Percentiles rank a stretch among this genome's conserved stretches.
phyloP scores from a whole-genome alignment of 2,797 vertebrate genomes.

The Botia kubotai region DNA sequence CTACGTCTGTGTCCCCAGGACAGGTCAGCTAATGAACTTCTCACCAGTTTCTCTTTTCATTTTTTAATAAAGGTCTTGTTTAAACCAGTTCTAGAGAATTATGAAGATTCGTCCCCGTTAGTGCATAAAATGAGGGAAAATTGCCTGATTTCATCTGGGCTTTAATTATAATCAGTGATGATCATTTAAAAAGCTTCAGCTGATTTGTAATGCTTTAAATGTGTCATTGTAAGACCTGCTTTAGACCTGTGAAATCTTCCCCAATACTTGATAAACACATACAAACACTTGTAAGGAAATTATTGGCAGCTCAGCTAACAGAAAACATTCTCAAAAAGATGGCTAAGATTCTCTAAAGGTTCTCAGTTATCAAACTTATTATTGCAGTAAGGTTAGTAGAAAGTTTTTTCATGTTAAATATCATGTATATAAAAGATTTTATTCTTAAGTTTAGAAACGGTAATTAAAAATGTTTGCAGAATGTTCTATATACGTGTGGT shows the following conservation, averaged over 20 bases:
- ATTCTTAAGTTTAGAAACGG: too few species aligned
- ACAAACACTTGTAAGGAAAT: background rate
- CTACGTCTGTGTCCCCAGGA: conserved; percentile 73
- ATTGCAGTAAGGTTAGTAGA: too few species aligned
- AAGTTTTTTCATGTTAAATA: too few species aligned
- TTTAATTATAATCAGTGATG: background rate
- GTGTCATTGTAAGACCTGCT: background rate
- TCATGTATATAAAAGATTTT: too few species aligned
- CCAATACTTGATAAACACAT: background rate
- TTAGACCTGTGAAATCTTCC: background rate
- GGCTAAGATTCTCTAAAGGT: too few species aligned
- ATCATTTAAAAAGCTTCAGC: background rate
- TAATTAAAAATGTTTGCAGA: too few species aligned
- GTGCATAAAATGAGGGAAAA: background rate
- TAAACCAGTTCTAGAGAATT: background rate
- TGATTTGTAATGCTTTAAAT: background rate
- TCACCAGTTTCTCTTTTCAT: background rate
- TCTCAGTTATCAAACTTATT: too few species aligned
- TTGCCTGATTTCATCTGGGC: background rate
- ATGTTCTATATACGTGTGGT: too few species aligned
- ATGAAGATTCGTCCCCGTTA: background rate
- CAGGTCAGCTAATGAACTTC: conserved; percentile 67
- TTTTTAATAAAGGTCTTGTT: background rate
- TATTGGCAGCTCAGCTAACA: too few species aligned
- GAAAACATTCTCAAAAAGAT: too few species aligned